Evolutionary conservation across 2,797 vertebrate species (phyloP).

Genomic region (Echiichthys vipera): DNA sequence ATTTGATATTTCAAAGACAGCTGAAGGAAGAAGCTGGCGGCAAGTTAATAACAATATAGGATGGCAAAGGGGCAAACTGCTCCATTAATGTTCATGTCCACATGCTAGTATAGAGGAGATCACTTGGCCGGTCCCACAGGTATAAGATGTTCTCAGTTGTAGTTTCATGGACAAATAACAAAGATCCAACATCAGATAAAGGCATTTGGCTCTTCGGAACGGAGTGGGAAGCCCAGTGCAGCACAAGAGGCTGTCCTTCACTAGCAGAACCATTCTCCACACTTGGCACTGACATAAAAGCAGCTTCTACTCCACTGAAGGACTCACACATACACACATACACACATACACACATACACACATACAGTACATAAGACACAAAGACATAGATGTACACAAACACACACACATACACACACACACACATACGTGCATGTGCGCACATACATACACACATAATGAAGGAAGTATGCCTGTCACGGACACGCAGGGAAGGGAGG

Average conservation of each 20-base stretch:
- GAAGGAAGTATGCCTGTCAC: slow-evolving; percentile 82
- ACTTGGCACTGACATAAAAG: slow-evolving; percentile 87
- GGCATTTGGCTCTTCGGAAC: slow-evolving; percentile 82
- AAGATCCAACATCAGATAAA: slow-evolving; percentile 84
- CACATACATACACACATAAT: slow-evolving; percentile 52
- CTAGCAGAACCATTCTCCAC: slow-evolving; percentile 80
- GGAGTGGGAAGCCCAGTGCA: slow-evolving; percentile 81
- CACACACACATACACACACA: slow-evolving; percentile 63
- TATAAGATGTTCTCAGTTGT: slow-evolving; percentile 85
- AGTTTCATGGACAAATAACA: slow-evolving; percentile 87
- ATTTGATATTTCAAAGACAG: slow-evolving; percentile 73
- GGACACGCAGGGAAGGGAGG: slow-evolving; percentile 77
- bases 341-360: slow-evolving; percentile 65
- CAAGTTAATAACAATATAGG: slow-evolving; percentile 72
- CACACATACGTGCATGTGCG: slow-evolving; percentile 29
- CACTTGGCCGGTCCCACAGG: slow-evolving; percentile 77
- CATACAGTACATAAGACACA: no score
- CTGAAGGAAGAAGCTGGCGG: slow-evolving; percentile 57
- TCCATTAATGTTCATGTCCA: slow-evolving; percentile 77
- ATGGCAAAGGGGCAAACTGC: slow-evolving; percentile 66
- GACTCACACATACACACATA: slow-evolving; percentile 67
- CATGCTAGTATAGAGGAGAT: slow-evolving; percentile 75
- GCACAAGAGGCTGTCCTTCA: slow-evolving; percentile 81
- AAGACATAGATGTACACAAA: slow-evolving; percentile 66
- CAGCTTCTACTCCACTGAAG: slow-evolving; percentile 76